Conservation (phyloP, 2,888 invertebrate genomes). For the Galerucella pusilla region DNA sequence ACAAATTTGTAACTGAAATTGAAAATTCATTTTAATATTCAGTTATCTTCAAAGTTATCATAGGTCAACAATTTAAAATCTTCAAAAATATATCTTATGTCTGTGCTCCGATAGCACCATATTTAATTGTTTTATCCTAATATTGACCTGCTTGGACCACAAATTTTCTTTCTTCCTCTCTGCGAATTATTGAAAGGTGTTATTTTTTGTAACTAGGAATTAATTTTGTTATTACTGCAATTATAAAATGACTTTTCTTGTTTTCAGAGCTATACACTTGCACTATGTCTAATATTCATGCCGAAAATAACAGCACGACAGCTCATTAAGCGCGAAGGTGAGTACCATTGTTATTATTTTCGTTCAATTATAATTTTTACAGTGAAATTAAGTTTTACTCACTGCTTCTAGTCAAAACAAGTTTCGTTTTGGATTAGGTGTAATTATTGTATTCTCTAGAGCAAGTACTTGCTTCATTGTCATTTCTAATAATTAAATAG, state of each 20-base stretch:
- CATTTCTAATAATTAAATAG: constrained; percentile 16
- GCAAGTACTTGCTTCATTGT: constrained; percentile 20
- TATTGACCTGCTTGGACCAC: no score
- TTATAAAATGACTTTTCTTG: constrained; percentile 16
- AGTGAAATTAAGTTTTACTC: constrained; percentile 21
- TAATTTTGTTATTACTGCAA: background rate
- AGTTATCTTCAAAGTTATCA: no score
- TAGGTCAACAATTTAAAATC: no score
- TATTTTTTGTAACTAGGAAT: background rate
- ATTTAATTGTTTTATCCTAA: no score
- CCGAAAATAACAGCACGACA: constrained; percentile 47
- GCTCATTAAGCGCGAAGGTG: constrained; percentile 57
- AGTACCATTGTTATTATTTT: constrained; percentile 40
- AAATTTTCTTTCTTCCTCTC: no score
- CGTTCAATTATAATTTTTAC: constrained; percentile 13
- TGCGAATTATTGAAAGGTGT: no score
- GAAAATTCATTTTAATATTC: background rate
- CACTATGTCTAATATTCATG: constrained; percentile 51
- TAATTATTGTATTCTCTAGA: constrained; percentile 6
- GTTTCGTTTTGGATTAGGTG: constrained; percentile 14
- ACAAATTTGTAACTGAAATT: background rate
- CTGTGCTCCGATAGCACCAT: no score
- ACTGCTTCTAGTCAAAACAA: background rate
- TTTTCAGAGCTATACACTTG: constrained; percentile 55
- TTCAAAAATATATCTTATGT: no score